Percentiles rank a stretch among this genome's conserved stretches.
phyloP scores from a whole-genome alignment of 2,113 vertebrate genomes.

The Poeciliopsis retropinna region DNA sequence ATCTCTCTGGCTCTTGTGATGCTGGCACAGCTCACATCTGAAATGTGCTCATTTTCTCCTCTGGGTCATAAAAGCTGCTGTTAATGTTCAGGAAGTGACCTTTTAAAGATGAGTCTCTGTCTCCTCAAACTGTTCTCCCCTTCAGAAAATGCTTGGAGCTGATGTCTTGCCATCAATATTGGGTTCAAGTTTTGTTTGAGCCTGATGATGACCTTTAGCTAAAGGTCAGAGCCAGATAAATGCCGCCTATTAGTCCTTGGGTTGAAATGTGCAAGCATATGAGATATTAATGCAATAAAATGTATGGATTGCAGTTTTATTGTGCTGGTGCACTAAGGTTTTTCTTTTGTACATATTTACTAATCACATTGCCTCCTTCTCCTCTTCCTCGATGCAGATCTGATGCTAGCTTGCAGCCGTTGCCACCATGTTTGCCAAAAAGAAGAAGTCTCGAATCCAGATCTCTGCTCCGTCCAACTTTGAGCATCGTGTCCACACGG shows the following conservation, averaged over 20 bases:
- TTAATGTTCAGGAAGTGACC: not conserved
- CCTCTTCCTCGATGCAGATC: constrained; percentile 56
- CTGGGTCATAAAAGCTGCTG: not conserved
- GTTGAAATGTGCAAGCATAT: not conserved
- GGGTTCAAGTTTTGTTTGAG: constrained; percentile 11
- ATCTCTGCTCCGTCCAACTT: constrained; percentile 96
- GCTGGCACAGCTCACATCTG: not conserved
- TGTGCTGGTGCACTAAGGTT: not conserved
- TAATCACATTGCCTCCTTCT: not conserved
- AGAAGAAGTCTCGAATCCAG: constrained; percentile 93
- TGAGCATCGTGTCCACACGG: constrained; percentile 94
- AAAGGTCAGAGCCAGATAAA: constrained; percentile 34
- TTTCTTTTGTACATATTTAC: not conserved
- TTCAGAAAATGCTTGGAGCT: not conserved
- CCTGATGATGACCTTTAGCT: constrained; percentile 27
- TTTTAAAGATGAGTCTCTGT: not conserved
- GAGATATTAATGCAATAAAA: not conserved
- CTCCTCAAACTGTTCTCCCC: not conserved
- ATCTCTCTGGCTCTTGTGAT: not conserved
- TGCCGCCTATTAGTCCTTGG: constrained; percentile 7
- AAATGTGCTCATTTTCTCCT: not conserved
- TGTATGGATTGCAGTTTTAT: not conserved
- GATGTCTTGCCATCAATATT: constrained; percentile 2
- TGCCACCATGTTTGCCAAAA: constrained; percentile 89
- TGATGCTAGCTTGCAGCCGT: constrained; percentile 66